Evolutionary conservation across 1,140 invertebrate species (phyloP).

Genomic region (Megalonaias nervosa): DNA sequence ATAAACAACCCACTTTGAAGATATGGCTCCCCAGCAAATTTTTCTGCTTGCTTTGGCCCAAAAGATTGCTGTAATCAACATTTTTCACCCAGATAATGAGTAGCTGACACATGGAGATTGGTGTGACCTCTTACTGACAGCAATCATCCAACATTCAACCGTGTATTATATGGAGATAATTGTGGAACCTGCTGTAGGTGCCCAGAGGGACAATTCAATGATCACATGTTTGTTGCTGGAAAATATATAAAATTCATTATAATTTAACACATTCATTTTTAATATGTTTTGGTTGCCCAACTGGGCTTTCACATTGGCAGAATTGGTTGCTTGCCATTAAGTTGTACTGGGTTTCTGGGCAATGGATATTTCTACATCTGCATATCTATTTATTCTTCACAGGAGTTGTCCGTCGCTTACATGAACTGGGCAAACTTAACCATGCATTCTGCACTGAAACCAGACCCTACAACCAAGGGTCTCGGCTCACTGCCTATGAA

Average conservation of each 20-base stretch:
- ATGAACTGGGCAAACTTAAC: slow-evolving; percentile 81
- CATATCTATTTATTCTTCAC: slow-evolving; percentile 24
- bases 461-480: slow-evolving; percentile 95
- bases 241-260: too few relatives aligned
- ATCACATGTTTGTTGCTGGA: too few relatives aligned
- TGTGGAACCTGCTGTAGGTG: slow-evolving; percentile 98
- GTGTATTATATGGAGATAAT: slow-evolving; percentile 74
- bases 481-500: slow-evolving; percentile 96
- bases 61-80: too few relatives aligned
- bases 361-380: too few relatives aligned
- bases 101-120: too few relatives aligned
- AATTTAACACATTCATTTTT: too few relatives aligned
- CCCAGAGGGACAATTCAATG: slow-evolving; percentile 95
- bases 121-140: too few relatives aligned
- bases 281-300: slow-evolving; percentile 82
- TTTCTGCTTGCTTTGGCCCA: too few relatives aligned
- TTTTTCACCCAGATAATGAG: too few relatives aligned
- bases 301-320: slow-evolving; percentile 68
- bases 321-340: not conserved
- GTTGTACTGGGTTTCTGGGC: too few relatives aligned
- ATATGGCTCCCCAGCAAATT: too few relatives aligned
- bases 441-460: slow-evolving; percentile 97
- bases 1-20: not conserved
- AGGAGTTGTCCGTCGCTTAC: slow-evolving; percentile 89
- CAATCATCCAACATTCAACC: too few relatives aligned